Base-by-base conservation (phyloP, 2,113 vertebrate genomes). In the Dromaius novaehollandiae region DNA sequence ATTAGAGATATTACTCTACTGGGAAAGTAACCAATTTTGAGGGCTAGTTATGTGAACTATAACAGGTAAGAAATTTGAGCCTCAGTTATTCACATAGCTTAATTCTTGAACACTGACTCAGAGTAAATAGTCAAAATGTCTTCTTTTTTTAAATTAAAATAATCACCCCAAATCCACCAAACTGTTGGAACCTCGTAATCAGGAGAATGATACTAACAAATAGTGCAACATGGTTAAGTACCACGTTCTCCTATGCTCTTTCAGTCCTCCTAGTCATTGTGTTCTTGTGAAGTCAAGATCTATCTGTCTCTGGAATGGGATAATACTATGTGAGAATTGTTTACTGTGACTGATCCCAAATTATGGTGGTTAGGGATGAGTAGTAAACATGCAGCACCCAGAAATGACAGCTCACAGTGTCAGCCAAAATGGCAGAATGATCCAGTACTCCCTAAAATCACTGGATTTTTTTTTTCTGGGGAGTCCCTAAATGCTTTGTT, bases 321-420 rank as follows among this genome's bases (percentile, higher is more conserved):
- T 36, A 60, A 32, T 63, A 55, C 15, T 36, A 63, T 11, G 15
- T 16, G 30, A 80, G 55, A 36, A 48, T 16, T 71, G 69, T 74
- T 76, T 48, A 40, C 28, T 55, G 11, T 34, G 36, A 34, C 36
- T 58, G 25, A 60, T 48, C 34, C 56, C 44, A 44, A 38, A 40
- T 76, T 28, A 21, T 32, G 75, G 81, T 42, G 81, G 36, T 34
- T 60, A 60, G 38, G 5, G 13, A 16, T 50, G 13, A 75, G n/a
- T 51, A 44, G 30, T 32, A 64, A 50, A 56, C 20, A 32, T 28
- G 14, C n/a, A 80, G 53, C 24, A 46, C 19, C 15, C 13, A 22
- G 24, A 55, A 44, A 3, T 26, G 51, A 70, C 6, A 51, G 68
- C 22, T 13, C 0, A 0, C 5, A 8, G 17, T 34, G 40, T 55